A percentile compares a stretch with the other conserved stretches of the same genome.
Evolutionary conservation across 23 tunicate species (phyloP).

Genomic region (Corella eumyota): DNA sequence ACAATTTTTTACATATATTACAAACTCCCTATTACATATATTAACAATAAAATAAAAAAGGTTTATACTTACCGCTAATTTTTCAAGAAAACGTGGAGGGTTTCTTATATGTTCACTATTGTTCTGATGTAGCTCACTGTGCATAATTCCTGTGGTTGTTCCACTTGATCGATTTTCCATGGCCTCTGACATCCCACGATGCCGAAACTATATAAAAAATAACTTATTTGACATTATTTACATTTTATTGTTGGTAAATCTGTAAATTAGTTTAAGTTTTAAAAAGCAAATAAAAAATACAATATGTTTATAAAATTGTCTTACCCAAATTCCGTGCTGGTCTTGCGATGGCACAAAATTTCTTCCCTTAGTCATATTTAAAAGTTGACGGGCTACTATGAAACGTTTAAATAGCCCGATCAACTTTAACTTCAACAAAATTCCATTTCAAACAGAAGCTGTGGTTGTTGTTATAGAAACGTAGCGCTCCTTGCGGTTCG

Average conservation of each 20-base stretch:
- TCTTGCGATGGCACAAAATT: constrained; percentile 38
- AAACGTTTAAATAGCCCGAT: neutral
- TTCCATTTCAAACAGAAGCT: neutral
- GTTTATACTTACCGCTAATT: no score
- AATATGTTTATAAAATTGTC: neutral
- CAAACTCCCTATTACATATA: no score
- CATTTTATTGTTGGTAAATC: neutral
- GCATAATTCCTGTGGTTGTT: constrained; percentile 56
- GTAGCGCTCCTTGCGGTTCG: no score
- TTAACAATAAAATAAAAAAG: no score
- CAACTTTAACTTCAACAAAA: neutral
- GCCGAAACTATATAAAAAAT: constrained; percentile 20
- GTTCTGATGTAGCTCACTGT: constrained; percentile 5
- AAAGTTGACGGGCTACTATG: no score
- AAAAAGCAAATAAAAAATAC: neutral
- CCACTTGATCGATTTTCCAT: constrained; percentile 44
- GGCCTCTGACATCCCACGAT: constrained; percentile 25
- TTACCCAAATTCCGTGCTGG: constrained; percentile 65
- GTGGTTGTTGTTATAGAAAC: no score
- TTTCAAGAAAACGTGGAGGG: no score
- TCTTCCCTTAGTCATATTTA: constrained; percentile 48
- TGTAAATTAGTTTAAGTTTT: neutral
- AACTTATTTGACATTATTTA: neutral
- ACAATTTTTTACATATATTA: no score
- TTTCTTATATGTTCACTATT: constrained; percentile 23